phyloP scores from a whole-genome alignment of 2,888 invertebrate species.

The Ennomos quercinarius region DNA sequence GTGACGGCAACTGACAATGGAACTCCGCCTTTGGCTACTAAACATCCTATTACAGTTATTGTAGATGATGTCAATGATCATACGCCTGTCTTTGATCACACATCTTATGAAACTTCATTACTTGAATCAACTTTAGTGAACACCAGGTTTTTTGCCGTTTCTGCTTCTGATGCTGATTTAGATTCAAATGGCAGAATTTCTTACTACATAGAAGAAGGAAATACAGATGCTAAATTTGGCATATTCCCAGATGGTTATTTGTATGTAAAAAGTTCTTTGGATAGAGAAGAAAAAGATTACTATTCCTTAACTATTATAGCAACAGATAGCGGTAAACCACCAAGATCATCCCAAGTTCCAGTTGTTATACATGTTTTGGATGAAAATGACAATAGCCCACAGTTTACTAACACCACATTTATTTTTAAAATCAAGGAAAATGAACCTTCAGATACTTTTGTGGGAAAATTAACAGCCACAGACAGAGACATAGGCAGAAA shows the following conservation, averaged over 20 bases:
- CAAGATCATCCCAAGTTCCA: conserved; percentile 93
- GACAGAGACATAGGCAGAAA: conserved; percentile 96
- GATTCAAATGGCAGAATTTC: conserved; percentile 92
- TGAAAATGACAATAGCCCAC: conserved; percentile 98
- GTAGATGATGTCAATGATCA: conserved; percentile 97
- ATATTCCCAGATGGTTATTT: conserved; percentile 97
- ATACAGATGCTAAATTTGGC: conserved; percentile 94
- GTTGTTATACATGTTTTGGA: conserved; percentile 97
- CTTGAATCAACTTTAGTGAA: conserved; percentile 96
- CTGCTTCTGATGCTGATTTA: conserved; percentile 95
- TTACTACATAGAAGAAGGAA: conserved; percentile 94
- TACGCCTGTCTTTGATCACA: conserved; percentile 96
- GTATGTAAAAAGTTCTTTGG: conserved; percentile 94
- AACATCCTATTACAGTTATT: conserved; percentile 89
- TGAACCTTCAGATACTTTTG: conserved; percentile 94
- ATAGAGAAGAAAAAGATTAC: conserved; percentile 96
- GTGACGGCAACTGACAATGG: conserved; percentile 95
- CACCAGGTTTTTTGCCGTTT: conserved; percentile 94
- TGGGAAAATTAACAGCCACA: conserved; percentile 95
- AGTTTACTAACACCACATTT: conserved; percentile 96
- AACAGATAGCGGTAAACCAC: conserved; percentile 91
- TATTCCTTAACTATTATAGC: conserved; percentile 95
- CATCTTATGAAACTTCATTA: conserved; percentile 96
- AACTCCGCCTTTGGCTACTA: conserved; percentile 89
- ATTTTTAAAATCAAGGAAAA: conserved; percentile 96